Base-by-base conservation (phyloP, 2,113 vertebrate genomes). In the Oceanodroma tethys region DNA sequence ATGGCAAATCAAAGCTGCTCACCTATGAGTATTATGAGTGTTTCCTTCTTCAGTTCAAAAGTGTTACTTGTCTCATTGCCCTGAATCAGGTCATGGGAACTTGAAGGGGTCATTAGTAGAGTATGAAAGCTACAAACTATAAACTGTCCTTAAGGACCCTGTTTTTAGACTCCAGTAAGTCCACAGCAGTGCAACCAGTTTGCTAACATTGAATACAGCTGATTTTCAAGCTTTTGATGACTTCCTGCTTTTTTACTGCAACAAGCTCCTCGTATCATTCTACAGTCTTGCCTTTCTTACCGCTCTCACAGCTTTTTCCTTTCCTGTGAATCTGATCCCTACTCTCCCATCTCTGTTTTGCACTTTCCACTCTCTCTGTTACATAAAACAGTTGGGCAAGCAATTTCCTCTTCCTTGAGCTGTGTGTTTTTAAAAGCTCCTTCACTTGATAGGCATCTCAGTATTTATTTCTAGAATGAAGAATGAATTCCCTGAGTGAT, bases 251-350 rank as follows among this genome's bases (percentile, higher is more conserved):
- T 83, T 74, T 83, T 42, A 48, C 29, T 53, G 30, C 14, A 81
- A n/a, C 38, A 63, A 81, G 30, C 23, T 81, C 25, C 9, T 58
- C 3, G 0, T 58, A 30, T 18, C 1, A 0, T 63, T 62, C 32
- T 81, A 18, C 22, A 63, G 32, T 36, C 43, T 17, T 42, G 29
- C 43, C 48, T 81, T 63, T 67, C 74, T 76, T 62, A 58, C 6
- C 52, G 10, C 16, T 72, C 38, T 65, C 32, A 16, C 23, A 32
- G 8, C 8, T 45, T 71, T 59, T 84, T 52, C 6, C 12, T 23
- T 90, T 45, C 15, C 16, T 59, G 7, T 72, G 30, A 45, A 42
- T 56, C n/a, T 80, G 52, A 59, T 62, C 62, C 32, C 26, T 73
- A 22, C 10, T 73, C 26, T 86, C 8, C 21, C 3, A 8, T 58